Base-by-base conservation (phyloP, 2,113 vertebrate species). In the Anseranas semipalmata region DNA sequence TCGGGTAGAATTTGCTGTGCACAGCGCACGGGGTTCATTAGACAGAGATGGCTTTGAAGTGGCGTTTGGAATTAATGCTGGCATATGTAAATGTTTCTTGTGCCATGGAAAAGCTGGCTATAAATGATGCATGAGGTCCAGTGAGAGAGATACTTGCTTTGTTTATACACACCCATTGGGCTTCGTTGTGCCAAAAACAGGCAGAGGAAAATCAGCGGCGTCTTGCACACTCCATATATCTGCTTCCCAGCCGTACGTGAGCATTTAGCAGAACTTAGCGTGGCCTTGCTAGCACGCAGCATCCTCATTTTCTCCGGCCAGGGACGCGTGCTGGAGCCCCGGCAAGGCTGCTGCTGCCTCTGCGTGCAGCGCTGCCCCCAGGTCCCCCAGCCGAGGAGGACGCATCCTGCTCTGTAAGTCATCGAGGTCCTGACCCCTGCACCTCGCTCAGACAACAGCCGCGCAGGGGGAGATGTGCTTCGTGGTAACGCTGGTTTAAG, bases 121-220 rank as follows among this genome's bases (percentile, higher is more conserved):
- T 90, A 94, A 97, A 97, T 96, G 95, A 90, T 96, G 95, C 65
- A 95, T 96, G 92, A 96, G 93, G 96, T 94, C 95, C 96, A 67
- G 95, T 0, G 43, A 94, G 92, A 73, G 92, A 45, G 86, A 89
- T 72, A 89, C 87, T 56, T 32, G 81, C 74, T 92, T 85, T 94
- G 96, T 97, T 96, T 96, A 22, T 90, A 85, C 95, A 71, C 95
- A 95, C 84, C 77, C 95, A 1, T 27, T 4, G 95, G 92, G 92
- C 65, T 96, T 85, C 58, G 8, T 85, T 81, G 13, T 48, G 83
- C 79, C 96, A 33, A 68, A 89, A 74, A 25, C 53, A 18, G 85
- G 92, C 92, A 48, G 85, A 65, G 90, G 52, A 81, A 62, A 62
- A 46, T 19, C 2, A 6, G 77, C 67, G 11, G 74, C 19, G 65